Conservation (phyloP, 2,888 invertebrate genomes). For the Meganola albula region DNA sequence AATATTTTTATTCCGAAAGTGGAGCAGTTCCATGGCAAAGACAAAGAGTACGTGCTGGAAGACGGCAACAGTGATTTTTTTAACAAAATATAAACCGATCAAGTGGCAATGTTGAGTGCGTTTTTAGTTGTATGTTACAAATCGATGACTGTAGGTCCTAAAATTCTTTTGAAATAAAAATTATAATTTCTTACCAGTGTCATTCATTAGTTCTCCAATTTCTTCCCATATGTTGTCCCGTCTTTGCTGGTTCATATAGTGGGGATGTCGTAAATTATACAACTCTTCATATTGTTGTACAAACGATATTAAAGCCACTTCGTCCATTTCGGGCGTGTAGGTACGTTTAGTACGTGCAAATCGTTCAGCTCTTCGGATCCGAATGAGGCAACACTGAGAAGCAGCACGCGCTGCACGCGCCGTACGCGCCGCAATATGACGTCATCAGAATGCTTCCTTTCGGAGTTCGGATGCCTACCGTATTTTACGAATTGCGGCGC, state of each 20-base stretch:
- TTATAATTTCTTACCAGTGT: neutral
- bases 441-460: too few relatives aligned
- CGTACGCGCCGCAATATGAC: neutral
- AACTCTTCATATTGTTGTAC: conserved; percentile 4
- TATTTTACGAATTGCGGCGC: too few relatives aligned
- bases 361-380: conserved; percentile 4
- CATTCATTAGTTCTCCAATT: neutral
- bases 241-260: neutral
- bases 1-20: conserved; percentile 8
- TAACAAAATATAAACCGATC: too few relatives aligned
- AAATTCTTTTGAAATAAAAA: neutral
- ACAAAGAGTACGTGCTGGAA: conserved; percentile 8
- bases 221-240: neutral
- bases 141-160: neutral
- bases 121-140: too few relatives aligned
- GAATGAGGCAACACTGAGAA: conserved; percentile 7
- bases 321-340: conserved; percentile 6
- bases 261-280: conserved; percentile 1
- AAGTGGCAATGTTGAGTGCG: too few relatives aligned
- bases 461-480: too few relatives aligned
- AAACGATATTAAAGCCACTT: conserved; percentile 1
- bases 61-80: too few relatives aligned
- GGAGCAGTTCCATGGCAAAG: conserved; percentile 7
- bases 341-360: conserved; percentile 5
- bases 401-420: conserved; percentile 3